Evolutionary conservation across 92 coral and sea anemone genomes (phyloP).

Genomic region (Porites lobata): DNA sequence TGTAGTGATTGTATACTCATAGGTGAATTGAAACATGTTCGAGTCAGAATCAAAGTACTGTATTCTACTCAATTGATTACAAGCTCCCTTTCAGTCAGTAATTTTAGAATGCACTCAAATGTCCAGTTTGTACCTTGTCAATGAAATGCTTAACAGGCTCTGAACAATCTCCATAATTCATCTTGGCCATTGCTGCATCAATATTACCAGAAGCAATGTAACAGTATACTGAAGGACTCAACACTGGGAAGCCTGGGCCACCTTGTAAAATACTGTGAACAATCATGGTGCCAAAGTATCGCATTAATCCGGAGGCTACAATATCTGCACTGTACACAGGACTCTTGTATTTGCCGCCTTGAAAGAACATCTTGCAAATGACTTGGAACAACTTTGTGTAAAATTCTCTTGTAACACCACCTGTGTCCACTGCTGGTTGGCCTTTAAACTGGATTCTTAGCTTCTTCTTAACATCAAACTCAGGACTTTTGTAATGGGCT

Average conservation of each 20-base stretch:
- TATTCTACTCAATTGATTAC: no score
- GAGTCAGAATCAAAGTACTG: no score
- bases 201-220: slow-evolving; percentile 55
- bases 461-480: slow-evolving; percentile 38
- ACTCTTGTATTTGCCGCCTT: slow-evolving; percentile 36
- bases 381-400: slow-evolving; percentile 30
- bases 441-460: slow-evolving; percentile 4
- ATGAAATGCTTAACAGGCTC: slow-evolving; percentile 40
- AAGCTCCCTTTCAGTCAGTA: no score
- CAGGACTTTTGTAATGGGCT: slow-evolving; percentile 59
- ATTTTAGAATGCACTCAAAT: no score
- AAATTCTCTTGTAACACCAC: slow-evolving; percentile 63
- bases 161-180: slow-evolving; percentile 52
- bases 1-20: no score
- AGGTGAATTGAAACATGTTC: no score
- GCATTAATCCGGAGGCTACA: slow-evolving; percentile 63
- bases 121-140: slow-evolving; percentile 25
- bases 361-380: slow-evolving; percentile 33
- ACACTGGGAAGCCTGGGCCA: slow-evolving; percentile 62
- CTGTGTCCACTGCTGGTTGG: slow-evolving; percentile 63
- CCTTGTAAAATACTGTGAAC: slow-evolving; percentile 60
- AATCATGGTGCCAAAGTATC: slow-evolving; percentile 35
- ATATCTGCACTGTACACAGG: slow-evolving; percentile 43
- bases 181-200: slow-evolving; percentile 43
- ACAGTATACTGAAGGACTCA: slow-evolving; percentile 54